Percentiles rank a stretch among this genome's conserved stretches.
Evolutionary conservation across 2,797 vertebrate genomes (phyloP).

Genomic region (Petrocephalus schoutedeni): DNA sequence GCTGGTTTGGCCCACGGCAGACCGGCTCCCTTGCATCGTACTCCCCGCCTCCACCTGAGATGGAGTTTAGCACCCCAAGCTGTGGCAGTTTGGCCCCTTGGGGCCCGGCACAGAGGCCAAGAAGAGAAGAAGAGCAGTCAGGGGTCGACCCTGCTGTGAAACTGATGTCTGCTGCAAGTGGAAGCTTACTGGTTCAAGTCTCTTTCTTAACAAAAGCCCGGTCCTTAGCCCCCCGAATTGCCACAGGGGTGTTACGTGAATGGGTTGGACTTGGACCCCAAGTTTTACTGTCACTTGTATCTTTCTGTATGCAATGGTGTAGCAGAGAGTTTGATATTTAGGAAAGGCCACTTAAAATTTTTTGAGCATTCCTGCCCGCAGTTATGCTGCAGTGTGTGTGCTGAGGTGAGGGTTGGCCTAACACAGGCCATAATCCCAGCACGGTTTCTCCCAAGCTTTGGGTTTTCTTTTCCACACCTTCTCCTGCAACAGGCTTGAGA

Average conservation of each 20-base stretch:
- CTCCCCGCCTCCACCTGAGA: background rate
- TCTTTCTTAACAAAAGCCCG: background rate
- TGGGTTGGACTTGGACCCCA: background rate
- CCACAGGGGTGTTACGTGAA: background rate
- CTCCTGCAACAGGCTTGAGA: slow-evolving; percentile 30
- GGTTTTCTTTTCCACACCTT: background rate
- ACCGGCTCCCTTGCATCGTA: background rate
- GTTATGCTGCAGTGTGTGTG: background rate
- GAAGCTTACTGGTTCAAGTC: background rate
- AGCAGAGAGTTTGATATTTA: no score
- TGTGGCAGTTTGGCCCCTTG: background rate
- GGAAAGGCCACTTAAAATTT: no score
- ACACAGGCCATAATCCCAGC: slow-evolving; percentile 2
- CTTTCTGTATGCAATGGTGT: no score
- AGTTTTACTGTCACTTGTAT: no score
- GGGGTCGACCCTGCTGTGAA: background rate
- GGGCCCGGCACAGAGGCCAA: background rate
- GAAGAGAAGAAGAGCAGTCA: background rate
- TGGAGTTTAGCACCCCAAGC: background rate
- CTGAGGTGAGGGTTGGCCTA: background rate
- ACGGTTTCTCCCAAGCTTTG: slow-evolving; percentile 38
- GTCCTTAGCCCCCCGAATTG: background rate
- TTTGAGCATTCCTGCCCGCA: background rate
- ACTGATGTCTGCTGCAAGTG: background rate
- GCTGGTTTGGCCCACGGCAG: background rate